Evolutionary conservation across 2,113 vertebrate genomes (phyloP).

Genomic region (Cercopithecus mona): DNA sequence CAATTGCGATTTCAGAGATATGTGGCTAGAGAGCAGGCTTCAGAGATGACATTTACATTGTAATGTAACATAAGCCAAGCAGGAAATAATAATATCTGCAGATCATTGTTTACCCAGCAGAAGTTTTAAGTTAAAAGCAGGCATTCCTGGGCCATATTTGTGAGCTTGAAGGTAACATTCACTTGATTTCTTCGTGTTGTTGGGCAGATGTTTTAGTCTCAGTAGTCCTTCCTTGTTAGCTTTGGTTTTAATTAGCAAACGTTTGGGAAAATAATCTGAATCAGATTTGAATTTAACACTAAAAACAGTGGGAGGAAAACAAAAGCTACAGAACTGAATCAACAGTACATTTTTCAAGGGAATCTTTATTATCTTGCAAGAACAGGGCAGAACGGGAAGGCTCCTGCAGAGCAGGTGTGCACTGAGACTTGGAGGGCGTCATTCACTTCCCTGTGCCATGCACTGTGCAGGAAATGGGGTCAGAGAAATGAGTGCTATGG

Average conservation of each 20-base stretch:
- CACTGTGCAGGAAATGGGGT: neutral
- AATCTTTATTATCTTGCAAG: neutral
- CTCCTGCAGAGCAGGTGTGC: neutral
- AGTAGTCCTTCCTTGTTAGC: neutral
- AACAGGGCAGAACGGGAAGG: neutral
- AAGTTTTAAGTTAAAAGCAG: neutral
- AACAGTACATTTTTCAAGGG: neutral
- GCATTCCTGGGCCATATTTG: neutral
- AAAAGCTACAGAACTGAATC: neutral
- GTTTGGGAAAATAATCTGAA: neutral
- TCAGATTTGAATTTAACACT: conserved; percentile 26
- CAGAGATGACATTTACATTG: neutral
- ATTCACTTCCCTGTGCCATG: neutral
- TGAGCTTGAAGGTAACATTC: neutral
- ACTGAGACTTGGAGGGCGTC: neutral
- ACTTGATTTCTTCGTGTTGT: neutral
- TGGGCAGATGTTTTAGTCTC: neutral
- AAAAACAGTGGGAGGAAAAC: neutral
- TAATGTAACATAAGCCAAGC: neutral
- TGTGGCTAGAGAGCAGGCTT: neutral
- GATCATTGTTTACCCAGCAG: neutral
- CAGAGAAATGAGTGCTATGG: neutral
- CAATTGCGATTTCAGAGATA: neutral
- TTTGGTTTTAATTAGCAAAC: conserved; percentile 35
- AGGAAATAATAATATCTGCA: neutral